A percentile compares a stretch with the other conserved stretches of the same genome.
phyloP scores from a whole-genome alignment of 1,140 invertebrate species.

The Drosophila lowei region DNA sequence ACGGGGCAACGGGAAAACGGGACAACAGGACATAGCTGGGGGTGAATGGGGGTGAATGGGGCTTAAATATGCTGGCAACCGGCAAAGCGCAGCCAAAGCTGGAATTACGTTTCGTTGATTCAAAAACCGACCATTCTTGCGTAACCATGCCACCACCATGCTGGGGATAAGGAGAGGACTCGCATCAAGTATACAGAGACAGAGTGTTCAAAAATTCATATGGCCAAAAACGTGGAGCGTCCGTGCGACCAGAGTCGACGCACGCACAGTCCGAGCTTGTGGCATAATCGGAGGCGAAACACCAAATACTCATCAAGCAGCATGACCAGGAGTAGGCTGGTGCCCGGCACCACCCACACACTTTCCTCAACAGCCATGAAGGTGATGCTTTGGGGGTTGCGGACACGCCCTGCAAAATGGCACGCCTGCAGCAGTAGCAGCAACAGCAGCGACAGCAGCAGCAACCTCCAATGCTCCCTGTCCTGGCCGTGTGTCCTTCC shows the following conservation, averaged over 20 bases:
- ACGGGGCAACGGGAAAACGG: background rate
- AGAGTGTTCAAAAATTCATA: constrained; percentile 52
- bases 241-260: constrained; percentile 22
- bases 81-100: constrained; percentile 45
- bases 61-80: constrained; percentile 41
- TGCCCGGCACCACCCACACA: constrained; percentile 24
- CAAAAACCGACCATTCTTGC: constrained; percentile 29
- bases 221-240: constrained; percentile 32
- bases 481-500: background rate
- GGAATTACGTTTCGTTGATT: constrained; percentile 33
- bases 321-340: too few species aligned
- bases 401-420: constrained; percentile 44
- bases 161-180: background rate
- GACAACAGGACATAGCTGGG: background rate
- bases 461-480: constrained; percentile 1
- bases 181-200: constrained; percentile 31
- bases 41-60: constrained; percentile 2
- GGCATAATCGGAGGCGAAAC: constrained; percentile 50
- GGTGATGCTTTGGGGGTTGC: constrained; percentile 15
- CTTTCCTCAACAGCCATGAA: constrained; percentile 2
- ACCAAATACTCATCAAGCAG: constrained; percentile 23
- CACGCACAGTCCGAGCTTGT: constrained; percentile 34
- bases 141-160: constrained; percentile 10
- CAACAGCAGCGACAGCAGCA: background rate
- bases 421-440: constrained; percentile 6